Evolutionary conservation across 2,888 invertebrate genomes (phyloP).

Genomic region (Napeogenes inachia): DNA sequence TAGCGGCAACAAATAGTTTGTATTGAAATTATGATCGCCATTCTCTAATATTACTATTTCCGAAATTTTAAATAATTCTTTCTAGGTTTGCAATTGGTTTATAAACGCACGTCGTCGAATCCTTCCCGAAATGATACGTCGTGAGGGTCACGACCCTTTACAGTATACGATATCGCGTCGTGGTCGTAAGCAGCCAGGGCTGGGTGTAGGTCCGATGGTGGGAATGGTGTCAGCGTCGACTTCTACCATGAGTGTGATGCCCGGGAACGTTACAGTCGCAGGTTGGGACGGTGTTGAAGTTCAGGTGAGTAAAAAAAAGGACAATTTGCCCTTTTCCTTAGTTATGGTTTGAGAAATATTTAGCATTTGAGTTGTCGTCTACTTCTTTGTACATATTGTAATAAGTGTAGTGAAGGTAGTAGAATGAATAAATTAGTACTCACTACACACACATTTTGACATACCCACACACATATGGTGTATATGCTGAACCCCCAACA

Average conservation of each 20-base stretch:
- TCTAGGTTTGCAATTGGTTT: conserved; percentile 93
- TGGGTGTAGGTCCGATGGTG: conserved; percentile 48
- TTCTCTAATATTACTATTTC: too few species aligned
- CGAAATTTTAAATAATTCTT: background rate
- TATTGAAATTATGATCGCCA: too few species aligned
- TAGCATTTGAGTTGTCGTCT: too few species aligned
- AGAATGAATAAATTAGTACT: too few species aligned
- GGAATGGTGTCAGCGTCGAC: conserved; percentile 41
- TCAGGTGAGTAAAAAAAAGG: conserved; percentile 42
- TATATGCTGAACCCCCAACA: conserved; percentile 21
- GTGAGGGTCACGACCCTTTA: conserved; percentile 93
- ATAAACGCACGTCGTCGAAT: conserved; percentile 95
- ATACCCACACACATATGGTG: background rate
- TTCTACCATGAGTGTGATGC: conserved; percentile 42
- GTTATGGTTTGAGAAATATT: background rate
- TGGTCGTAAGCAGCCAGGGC: conserved; percentile 82
- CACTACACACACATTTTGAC: background rate
- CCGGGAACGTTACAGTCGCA: conserved; percentile 48
- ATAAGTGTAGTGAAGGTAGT: too few species aligned
- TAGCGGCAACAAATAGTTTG: too few species aligned
- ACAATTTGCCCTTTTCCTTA: background rate
- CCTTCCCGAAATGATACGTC: conserved; percentile 93
- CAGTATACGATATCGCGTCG: conserved; percentile 94
- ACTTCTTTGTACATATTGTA: too few species aligned
- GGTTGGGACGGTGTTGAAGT: conserved; percentile 65